Evolutionary conservation across 2,888 invertebrate genomes (phyloP), one percentile per base, ranked within the genome.

Genomic region (Scaptomyza flava): DNA sequence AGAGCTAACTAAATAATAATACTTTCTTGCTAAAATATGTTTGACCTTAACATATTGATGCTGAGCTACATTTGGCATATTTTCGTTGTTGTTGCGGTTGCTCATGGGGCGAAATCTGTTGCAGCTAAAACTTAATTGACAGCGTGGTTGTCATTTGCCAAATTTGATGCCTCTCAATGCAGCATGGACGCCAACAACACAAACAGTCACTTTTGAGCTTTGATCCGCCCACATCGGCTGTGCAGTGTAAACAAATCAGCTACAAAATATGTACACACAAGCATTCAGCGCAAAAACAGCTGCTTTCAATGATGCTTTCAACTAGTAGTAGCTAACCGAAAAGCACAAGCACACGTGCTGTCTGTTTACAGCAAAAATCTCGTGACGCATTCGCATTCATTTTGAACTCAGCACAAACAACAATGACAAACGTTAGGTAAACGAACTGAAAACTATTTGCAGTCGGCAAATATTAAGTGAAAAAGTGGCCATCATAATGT

Each of bases 381-480:
- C 81, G 82, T 82, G 86, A 86, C 83, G 81, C 79, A 83, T 79
- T 81, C 72, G 81, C 68, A 73, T 74, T 71, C 74, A 77, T 59
- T 70, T 68, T 83, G 81, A 83, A 73, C 81, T 66, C 77, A 47
- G 61, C 51, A 66, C 54, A 66, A 82, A 87, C 87, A 84, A 84
- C 41, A 41, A 84, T 87, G 82, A 60, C 63, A 65, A 41, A 42
- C 61, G 61, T 62, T 68, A 48, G 87, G 87, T 84, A 80, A 84
- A 87, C 68, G 87, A 87, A 82, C 84, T 82, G 72, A 59, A 71
- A 81, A 79, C 81, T 83, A 83, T 83, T 83, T 83, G 79, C 59
- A 61, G 59, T 53, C 66, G 73, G 63, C 77, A 77, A 73, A 77
- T 77, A 65, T 66, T 69, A 77, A 77, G 65, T 73, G 73, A 73